Evolutionary conservation across 2,113 vertebrate species (phyloP), one percentile per base, ranked within the genome.

Genomic region (Chitala chitala): DNA sequence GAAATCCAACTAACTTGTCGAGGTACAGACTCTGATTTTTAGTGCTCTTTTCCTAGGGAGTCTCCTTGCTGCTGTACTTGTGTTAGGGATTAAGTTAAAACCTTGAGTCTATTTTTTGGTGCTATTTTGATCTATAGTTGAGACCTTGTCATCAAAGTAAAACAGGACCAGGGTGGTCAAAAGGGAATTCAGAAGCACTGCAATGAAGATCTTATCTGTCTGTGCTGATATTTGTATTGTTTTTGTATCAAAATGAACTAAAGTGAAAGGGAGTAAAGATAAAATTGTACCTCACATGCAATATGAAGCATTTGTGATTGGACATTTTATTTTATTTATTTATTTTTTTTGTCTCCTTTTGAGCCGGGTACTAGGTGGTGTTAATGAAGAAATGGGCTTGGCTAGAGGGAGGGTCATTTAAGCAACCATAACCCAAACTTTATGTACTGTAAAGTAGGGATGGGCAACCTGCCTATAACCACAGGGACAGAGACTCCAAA

Each of bases 61-160:
- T 48, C 26, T n/a, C n/a, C n/a, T n/a, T n/a, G n/a, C n/a, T n/a
- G n/a, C n/a, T n/a, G n/a, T n/a, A n/a, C n/a, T n/a, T n/a, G n/a
- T n/a, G n/a, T n/a, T n/a, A n/a, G 15, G 40, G 38, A 59, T 59
- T 29, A 10, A 55, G 1, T 36, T 17, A 26, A 29, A 12, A 48
- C 40, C 31, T 17, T 63, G 59, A 46, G n/a, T 44, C n/a, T 29
- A n/a, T 72, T 53, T 50, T 73, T 64, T 40, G 72, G 72, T 73
- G 72, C 58, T 73, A 53, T 68, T 15, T 29, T 24, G 42, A 58
- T 22, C 10, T 36, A 22, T 53, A 17, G 53, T 33, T 17, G 15
- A 22, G 7, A 61, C 33, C 6, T 15, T 31, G 20, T 0, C 40
- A 33, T 9, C 4, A 22, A 61, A 20, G 13, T 31, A 51, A 64